Conservation (phyloP, 2,888 invertebrate species). For the Ganaspis brasiliensis region DNA sequence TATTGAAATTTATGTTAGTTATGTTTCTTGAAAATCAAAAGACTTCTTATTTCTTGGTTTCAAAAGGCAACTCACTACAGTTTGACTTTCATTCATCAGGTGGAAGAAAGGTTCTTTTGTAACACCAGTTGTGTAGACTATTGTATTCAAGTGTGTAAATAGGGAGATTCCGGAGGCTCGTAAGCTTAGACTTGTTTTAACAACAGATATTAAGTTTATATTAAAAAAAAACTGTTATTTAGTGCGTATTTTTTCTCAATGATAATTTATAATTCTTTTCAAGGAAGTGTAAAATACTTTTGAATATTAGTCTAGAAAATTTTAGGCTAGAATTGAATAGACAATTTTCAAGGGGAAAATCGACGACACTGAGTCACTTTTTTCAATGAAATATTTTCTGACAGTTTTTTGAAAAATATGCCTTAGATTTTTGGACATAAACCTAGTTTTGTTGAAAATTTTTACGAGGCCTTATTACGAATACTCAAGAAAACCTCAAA, state of each 20-base stretch:
- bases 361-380: too few species aligned
- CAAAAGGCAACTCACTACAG: slow-evolving; percentile 16
- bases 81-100: slow-evolving; percentile 39
- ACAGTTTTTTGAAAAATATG: too few species aligned
- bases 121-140: slow-evolving; percentile 20
- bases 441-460: too few species aligned
- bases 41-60: slow-evolving; percentile 19
- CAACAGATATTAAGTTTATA: slow-evolving; percentile 2
- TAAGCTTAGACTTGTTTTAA: slow-evolving; percentile 15
- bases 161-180: neutral
- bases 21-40: slow-evolving; percentile 39
- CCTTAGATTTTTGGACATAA: too few species aligned
- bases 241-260: neutral
- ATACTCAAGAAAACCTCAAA: too few species aligned
- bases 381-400: too few species aligned
- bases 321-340: too few species aligned
- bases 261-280: too few species aligned
- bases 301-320: too few species aligned
- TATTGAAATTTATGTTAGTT: slow-evolving; percentile 40
- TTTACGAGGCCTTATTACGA: too few species aligned
- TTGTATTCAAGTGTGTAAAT: slow-evolving; percentile 19
- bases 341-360: too few species aligned
- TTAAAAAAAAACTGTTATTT: slow-evolving; percentile 19
- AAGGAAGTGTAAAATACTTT: too few species aligned
- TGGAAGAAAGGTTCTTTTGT: slow-evolving; percentile 40